Evolutionary conservation across 2,888 invertebrate species (phyloP).

Genomic region (Oscheius onirici): DNA sequence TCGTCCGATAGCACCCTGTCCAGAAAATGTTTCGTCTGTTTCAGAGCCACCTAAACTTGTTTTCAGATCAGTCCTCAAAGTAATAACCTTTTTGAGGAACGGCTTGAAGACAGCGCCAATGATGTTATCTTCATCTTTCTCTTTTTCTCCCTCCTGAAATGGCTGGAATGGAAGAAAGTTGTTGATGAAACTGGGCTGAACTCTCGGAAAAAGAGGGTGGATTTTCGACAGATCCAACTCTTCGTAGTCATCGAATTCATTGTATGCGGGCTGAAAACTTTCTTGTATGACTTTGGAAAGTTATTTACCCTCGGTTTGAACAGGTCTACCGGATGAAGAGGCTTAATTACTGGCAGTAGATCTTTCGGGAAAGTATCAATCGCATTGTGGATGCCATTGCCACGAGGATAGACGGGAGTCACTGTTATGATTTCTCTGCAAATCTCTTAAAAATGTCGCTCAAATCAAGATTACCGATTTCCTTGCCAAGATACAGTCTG

Average conservation of each 20-base stretch:
- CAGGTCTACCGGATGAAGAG: constrained; percentile 12
- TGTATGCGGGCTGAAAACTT: constrained; percentile 10
- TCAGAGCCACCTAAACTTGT: constrained; percentile 45
- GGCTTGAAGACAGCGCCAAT: constrained; percentile 52
- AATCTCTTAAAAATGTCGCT: not conserved
- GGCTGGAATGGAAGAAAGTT: constrained; percentile 38
- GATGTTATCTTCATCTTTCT: constrained; percentile 17
- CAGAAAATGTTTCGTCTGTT: constrained; percentile 49
- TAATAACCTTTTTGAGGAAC: constrained; percentile 46
- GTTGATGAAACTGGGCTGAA: constrained; percentile 49
- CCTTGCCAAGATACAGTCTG: constrained; percentile 46
- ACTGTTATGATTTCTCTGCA: constrained; percentile 31
- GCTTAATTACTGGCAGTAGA: constrained; percentile 35
- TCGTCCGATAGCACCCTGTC: constrained; percentile 49
- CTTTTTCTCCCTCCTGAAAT: constrained; percentile 16
- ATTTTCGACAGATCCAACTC: constrained; percentile 41
- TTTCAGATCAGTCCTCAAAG: not conserved
- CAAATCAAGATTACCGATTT: constrained; percentile 33
- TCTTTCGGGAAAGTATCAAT: constrained; percentile 51
- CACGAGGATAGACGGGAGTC: constrained; percentile 38
- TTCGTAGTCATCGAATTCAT: constrained; percentile 20
- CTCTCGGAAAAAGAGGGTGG: constrained; percentile 51
- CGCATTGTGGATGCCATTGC: constrained; percentile 42
- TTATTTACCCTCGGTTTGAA: constrained; percentile 14
- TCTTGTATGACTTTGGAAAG: not conserved